These are phyloP conservation scores for Pemphigus obesinymphae DNA, from an alignment of 1,140 invertebrate genomes.

Conservation along the genomic window DNA sequence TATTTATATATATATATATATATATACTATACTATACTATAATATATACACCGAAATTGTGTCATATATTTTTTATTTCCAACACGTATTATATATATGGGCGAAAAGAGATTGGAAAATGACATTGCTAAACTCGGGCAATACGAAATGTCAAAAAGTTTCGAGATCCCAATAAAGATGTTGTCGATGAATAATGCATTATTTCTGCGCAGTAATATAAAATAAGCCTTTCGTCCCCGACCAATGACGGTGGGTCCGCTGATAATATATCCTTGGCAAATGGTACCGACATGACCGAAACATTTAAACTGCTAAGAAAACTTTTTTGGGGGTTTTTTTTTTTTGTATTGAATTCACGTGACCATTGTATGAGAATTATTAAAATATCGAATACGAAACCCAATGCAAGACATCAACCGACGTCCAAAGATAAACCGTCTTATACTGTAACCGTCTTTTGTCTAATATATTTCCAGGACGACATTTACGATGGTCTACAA, in stretches of 20 bases:
- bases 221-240: background rate
- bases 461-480: background rate
- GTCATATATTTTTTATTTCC: background rate
- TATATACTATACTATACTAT: no score
- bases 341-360: background rate
- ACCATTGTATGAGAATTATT: background rate
- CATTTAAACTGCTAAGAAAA: background rate
- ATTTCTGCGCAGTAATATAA: background rate
- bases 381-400: background rate
- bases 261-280: background rate
- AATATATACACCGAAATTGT: background rate
- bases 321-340: background rate
- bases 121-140: background rate
- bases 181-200: slow-evolving; percentile 8
- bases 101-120: background rate
- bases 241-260: background rate
- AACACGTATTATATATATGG: background rate
- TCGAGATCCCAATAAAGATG: background rate
- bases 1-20: no score
- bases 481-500: no score
- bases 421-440: background rate
- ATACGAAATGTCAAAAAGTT: background rate
- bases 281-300: background rate
- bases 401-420: background rate
- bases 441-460: background rate